Evolutionary conservation across 35 echinoderm and acorn worm species (phyloP).

Genomic region (Hemicentrotus pulcherrimus): DNA sequence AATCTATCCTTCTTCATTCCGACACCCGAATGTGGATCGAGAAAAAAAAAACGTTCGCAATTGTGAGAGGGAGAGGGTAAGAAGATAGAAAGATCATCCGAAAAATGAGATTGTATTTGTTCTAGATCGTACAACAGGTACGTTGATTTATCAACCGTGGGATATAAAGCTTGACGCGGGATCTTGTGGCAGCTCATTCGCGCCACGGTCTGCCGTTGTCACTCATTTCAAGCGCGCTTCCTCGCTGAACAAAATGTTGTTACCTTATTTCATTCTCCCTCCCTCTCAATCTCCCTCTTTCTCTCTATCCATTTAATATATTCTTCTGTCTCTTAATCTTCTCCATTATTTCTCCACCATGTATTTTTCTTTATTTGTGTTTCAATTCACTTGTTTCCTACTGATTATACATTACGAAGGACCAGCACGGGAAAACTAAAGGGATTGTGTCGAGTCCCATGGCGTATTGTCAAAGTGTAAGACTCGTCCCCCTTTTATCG

Average conservation of each 20-base stretch:
- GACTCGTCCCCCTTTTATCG: neutral
- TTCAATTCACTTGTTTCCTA: neutral
- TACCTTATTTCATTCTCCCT: neutral
- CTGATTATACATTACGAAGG: neutral
- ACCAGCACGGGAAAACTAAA: neutral
- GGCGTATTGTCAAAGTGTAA: neutral
- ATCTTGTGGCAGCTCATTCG: neutral
- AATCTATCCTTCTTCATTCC: neutral
- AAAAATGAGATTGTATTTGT: conserved; percentile 46
- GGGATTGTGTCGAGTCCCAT: neutral
- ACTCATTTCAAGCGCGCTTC: neutral
- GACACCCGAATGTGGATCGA: neutral
- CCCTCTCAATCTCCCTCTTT: neutral
- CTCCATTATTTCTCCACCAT: neutral
- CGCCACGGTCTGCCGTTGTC: neutral
- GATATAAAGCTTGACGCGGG: neutral
- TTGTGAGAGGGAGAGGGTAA: neutral
- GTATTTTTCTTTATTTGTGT: neutral
- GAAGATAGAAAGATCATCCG: neutral
- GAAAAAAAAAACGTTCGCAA: neutral
- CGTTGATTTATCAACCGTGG: conserved; percentile 18
- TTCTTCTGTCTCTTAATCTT: neutral
- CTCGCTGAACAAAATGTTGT: neutral
- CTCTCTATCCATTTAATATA: neutral
- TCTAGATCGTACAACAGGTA: conserved; percentile 43